phyloP scores from a whole-genome alignment of 2,888 invertebrate species.

The Phania funesta region DNA sequence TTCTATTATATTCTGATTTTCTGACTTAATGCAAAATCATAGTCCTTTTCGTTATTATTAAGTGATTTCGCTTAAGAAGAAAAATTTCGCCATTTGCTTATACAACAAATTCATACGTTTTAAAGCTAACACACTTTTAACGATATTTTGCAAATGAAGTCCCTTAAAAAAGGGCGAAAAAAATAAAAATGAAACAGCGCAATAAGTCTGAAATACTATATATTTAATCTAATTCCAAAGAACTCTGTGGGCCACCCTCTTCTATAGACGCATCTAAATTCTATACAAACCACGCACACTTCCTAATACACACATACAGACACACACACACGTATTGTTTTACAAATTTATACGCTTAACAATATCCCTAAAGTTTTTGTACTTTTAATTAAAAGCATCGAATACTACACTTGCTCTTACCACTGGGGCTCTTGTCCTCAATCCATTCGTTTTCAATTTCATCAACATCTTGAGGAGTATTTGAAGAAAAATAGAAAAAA shows the following conservation, averaged over 20 bases:
- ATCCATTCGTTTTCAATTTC: slow-evolving; percentile 38
- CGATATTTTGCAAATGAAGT: too few species aligned
- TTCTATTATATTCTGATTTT: too few species aligned
- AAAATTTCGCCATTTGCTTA: too few species aligned
- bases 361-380: slow-evolving; percentile 61
- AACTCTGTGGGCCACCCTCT: background rate
- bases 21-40: too few species aligned
- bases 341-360: slow-evolving; percentile 62
- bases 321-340: slow-evolving; percentile 62
- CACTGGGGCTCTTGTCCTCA: background rate
- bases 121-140: background rate
- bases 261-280: background rate
- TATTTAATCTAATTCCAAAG: background rate
- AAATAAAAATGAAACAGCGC: background rate
- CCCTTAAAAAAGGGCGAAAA: background rate
- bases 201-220: too few species aligned
- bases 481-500: slow-evolving; percentile 11
- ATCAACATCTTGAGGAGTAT: slow-evolving; percentile 37
- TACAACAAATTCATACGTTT: too few species aligned
- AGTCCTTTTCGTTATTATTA: too few species aligned
- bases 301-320: slow-evolving; percentile 61
- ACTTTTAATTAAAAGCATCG: slow-evolving; percentile 65
- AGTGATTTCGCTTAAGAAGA: too few species aligned
- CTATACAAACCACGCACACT: slow-evolving; percentile 61
- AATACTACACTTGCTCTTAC: slow-evolving; percentile 16